Conservation (phyloP, 2,797 vertebrate genomes). For the Lepilemur septentrionalis region DNA sequence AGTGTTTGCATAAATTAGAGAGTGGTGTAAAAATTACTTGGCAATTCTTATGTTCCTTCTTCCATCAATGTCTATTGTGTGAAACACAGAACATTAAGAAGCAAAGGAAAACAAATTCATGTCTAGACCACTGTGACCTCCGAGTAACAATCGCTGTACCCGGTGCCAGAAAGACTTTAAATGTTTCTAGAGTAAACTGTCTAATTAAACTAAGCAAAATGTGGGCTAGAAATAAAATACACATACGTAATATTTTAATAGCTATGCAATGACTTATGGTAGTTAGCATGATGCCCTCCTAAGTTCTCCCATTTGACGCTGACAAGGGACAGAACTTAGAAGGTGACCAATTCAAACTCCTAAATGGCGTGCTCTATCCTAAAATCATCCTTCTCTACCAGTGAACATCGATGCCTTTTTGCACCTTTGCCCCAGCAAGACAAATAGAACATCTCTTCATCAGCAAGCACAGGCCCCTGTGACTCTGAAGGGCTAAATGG, state of each 20-base stretch:
- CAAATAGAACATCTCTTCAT: slow-evolving; percentile 62
- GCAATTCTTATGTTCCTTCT: slow-evolving; percentile 52
- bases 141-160: slow-evolving; percentile 54
- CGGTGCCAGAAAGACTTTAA: slow-evolving; percentile 9
- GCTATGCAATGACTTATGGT: background rate
- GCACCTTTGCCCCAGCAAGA: slow-evolving; percentile 45
- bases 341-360: background rate
- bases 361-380: background rate
- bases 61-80: slow-evolving; percentile 78
- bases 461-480: slow-evolving; percentile 14
- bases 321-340: background rate
- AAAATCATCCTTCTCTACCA: background rate
- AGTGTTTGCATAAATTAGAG: slow-evolving; percentile 76
- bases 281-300: background rate
- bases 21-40: slow-evolving; percentile 75
- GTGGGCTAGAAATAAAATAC: slow-evolving; percentile 35
- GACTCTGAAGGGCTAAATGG: slow-evolving; percentile 40
- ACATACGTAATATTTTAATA: background rate
- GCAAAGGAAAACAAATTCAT: slow-evolving; percentile 60
- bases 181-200: slow-evolving; percentile 31
- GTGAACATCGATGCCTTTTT: background rate
- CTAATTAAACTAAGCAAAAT: slow-evolving; percentile 31
- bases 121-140: slow-evolving; percentile 66
- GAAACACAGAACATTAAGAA: slow-evolving; percentile 60
- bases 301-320: background rate